These are phyloP conservation scores for Campylorhamphus procurvoides DNA, from an alignment of 2,113 vertebrate genomes.

Conservation along the genomic window DNA sequence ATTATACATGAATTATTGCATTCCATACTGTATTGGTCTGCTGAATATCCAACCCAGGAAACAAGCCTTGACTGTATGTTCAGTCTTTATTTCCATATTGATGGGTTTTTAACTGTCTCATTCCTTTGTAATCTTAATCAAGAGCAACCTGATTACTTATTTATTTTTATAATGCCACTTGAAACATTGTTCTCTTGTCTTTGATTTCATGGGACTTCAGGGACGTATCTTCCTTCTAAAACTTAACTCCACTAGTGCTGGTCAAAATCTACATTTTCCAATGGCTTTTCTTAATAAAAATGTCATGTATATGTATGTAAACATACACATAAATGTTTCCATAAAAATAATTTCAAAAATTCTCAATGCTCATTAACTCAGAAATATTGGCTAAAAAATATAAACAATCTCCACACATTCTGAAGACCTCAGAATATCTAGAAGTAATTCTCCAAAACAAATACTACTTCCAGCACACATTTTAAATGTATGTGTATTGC, in stretches of 20 bases:
- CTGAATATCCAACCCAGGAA: not conserved
- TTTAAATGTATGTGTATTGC: not conserved
- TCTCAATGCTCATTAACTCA: rapidly evolving
- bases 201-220: not conserved
- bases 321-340: not conserved
- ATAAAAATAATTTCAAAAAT: not conserved
- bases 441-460: not conserved
- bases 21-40: not conserved
- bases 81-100: not conserved
- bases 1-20: not conserved
- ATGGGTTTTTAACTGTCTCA: not conserved
- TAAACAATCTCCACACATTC: not conserved
- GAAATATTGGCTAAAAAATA: not conserved
- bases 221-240: not conserved
- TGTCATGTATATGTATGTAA: not conserved
- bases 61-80: not conserved
- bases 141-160: not conserved
- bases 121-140: not conserved
- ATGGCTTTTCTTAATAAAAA: not conserved
- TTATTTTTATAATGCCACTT: not conserved
- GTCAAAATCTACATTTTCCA: not conserved
- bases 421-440: not conserved
- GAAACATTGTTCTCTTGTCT: not conserved
- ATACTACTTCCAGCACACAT: not conserved
- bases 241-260: not conserved